Evolutionary conservation across 1,140 invertebrate genomes (phyloP).

Genomic region (Ptiloglossa arizonensis): DNA sequence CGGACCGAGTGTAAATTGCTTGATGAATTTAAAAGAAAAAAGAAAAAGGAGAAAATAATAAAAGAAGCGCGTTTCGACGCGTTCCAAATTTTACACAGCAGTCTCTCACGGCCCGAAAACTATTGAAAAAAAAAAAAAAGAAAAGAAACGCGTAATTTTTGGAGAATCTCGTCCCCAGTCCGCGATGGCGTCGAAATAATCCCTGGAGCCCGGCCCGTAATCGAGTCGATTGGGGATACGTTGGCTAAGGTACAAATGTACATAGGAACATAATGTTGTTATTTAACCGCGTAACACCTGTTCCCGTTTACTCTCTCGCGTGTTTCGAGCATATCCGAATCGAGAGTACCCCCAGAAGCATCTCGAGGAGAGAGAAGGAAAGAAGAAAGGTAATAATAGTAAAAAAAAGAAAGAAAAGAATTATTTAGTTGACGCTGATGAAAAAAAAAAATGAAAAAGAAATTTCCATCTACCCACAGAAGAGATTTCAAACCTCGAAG

Average conservation of each 20-base stretch:
- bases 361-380: background rate
- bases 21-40: no score
- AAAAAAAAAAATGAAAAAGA: no score
- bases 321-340: background rate
- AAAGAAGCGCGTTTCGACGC: no score
- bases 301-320: constrained; percentile 35
- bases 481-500: background rate
- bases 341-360: no score
- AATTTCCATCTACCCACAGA: background rate
- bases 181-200: constrained; percentile 1
- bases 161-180: no score
- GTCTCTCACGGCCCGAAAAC: no score
- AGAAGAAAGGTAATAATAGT: no score
- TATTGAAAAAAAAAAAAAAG: background rate
- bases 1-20: no score
- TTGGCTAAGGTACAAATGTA: constrained; percentile 82
- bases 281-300: constrained; percentile 68
- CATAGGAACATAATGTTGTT: constrained; percentile 80
- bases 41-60: background rate
- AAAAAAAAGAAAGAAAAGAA: no score
- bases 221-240: constrained; percentile 72
- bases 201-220: constrained; percentile 71
- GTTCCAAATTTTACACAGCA: no score
- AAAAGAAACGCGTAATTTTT: no score
- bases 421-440: no score